Percentiles rank a stretch among this genome's conserved stretches.
Evolutionary conservation across 2,113 vertebrate species (phyloP).

Genomic region (Entelurus aequoreus): DNA sequence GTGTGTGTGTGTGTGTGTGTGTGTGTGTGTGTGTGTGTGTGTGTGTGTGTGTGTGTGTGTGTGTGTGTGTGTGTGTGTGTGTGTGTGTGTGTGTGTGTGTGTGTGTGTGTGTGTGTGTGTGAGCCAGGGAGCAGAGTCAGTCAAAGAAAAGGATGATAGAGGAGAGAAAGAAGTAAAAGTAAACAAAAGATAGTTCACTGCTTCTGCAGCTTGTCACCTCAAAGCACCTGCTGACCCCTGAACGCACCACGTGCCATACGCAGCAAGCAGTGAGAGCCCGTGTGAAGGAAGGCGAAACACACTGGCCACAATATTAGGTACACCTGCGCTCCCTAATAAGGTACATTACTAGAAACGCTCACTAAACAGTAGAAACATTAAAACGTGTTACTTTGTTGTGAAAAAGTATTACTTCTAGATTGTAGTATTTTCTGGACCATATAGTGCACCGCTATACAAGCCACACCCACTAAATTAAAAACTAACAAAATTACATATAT

Average conservation of each 20-base stretch:
- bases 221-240: conserved; percentile 64
- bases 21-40: too few species aligned
- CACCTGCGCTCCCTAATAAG: background rate
- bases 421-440: too few species aligned
- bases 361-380: too few species aligned
- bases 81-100: conserved; percentile 1
- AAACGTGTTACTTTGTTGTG: background rate
- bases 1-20: background rate
- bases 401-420: background rate
- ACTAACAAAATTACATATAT: background rate
- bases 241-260: conserved; percentile 57
- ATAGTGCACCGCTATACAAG: too few species aligned
- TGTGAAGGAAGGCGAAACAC: conserved; percentile 6
- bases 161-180: conserved; percentile 20
- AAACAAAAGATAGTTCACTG: conserved; percentile 44
- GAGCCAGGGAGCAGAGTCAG: conserved; percentile 10
- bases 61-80: background rate
- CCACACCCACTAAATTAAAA: background rate
- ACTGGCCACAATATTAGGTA: too few species aligned
- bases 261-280: conserved; percentile 42
- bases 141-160: conserved; percentile 31
- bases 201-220: conserved; percentile 64
- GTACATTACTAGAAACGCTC: background rate
- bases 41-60: background rate
- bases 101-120: background rate